These are phyloP conservation scores for Sarcophaga peregrina DNA, from an alignment of 1,140 invertebrate genomes.

Conservation along the genomic window DNA sequence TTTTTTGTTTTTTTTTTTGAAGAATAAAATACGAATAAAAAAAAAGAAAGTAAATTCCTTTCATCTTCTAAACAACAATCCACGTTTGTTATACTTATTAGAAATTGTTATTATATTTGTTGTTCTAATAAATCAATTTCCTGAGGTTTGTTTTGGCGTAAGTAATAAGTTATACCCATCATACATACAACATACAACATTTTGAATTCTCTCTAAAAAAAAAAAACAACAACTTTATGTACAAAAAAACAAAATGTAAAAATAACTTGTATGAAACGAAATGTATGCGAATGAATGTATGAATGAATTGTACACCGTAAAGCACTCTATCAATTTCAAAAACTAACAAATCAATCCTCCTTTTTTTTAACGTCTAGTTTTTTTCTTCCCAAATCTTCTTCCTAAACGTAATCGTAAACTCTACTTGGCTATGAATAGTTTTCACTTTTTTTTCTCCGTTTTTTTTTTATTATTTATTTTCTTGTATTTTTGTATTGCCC, in stretches of 20 bases:
- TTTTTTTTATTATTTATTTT: too few species aligned
- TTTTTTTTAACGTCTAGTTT: neutral
- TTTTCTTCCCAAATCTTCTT: neutral
- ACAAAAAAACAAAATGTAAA: too few species aligned
- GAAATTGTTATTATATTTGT: neutral
- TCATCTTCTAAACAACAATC: too few species aligned
- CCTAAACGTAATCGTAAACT: neutral
- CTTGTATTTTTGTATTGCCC: too few species aligned
- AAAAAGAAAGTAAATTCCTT: too few species aligned
- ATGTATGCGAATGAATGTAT: neutral
- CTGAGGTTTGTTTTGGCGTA: neutral
- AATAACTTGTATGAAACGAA: too few species aligned
- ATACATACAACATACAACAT: too few species aligned
- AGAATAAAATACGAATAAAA: too few species aligned
- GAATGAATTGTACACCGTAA: neutral
- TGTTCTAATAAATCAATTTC: constrained; percentile 18
- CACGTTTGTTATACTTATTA: too few species aligned
- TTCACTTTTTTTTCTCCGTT: too few species aligned
- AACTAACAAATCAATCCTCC: constrained; percentile 21
- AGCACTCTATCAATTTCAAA: constrained; percentile 16
- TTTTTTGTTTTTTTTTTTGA: too few species aligned
- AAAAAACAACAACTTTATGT: too few species aligned
- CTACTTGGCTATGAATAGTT: neutral
- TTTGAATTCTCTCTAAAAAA: neutral
- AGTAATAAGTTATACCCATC: neutral